Conservation (phyloP, 2,113 vertebrate genomes). For the Syrrhaptes paradoxus region DNA sequence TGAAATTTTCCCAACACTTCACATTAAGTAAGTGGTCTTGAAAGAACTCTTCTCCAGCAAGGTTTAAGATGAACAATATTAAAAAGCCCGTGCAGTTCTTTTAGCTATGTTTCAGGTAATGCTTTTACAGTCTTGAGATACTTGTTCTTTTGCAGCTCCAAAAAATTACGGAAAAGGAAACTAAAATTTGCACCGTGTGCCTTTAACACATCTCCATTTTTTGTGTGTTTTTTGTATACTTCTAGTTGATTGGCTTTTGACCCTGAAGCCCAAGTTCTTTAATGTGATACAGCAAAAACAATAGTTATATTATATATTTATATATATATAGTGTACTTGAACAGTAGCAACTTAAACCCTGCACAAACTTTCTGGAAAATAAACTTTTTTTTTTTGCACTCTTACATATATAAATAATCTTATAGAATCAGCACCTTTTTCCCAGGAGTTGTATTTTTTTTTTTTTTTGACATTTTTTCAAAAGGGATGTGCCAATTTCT, state of each 20-base stretch:
- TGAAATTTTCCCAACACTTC: slow-evolving; percentile 76
- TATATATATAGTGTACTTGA: slow-evolving; percentile 74
- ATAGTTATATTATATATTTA: slow-evolving; percentile 72
- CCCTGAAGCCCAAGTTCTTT: slow-evolving; percentile 78
- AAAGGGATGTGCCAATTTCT: slow-evolving; percentile 84
- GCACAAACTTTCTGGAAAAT: slow-evolving; percentile 81
- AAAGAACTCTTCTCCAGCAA: slow-evolving; percentile 75
- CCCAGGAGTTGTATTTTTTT: slow-evolving; percentile 81
- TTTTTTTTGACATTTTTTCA: slow-evolving; percentile 73
- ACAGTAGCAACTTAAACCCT: slow-evolving; percentile 81
- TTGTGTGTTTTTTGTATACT: slow-evolving; percentile 48
- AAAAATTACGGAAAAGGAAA: slow-evolving; percentile 65
- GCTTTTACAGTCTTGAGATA: slow-evolving; percentile 64
- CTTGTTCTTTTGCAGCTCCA: slow-evolving; percentile 67
- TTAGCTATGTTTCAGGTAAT: slow-evolving; percentile 63
- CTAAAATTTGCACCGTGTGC: slow-evolving; percentile 54
- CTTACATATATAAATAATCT: slow-evolving; percentile 84
- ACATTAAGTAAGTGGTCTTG: slow-evolving; percentile 81
- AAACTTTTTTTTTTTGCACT: slow-evolving; percentile 75
- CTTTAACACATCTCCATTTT: slow-evolving; percentile 61
- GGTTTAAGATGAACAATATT: slow-evolving; percentile 74
- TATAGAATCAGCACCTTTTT: slow-evolving; percentile 90
- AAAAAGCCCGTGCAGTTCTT: slow-evolving; percentile 65
- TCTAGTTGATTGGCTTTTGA: slow-evolving; percentile 66
- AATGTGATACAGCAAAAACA: slow-evolving; percentile 78